Conservation (phyloP, 1,140 invertebrate genomes). For the Luehdorfia chinensis region DNA sequence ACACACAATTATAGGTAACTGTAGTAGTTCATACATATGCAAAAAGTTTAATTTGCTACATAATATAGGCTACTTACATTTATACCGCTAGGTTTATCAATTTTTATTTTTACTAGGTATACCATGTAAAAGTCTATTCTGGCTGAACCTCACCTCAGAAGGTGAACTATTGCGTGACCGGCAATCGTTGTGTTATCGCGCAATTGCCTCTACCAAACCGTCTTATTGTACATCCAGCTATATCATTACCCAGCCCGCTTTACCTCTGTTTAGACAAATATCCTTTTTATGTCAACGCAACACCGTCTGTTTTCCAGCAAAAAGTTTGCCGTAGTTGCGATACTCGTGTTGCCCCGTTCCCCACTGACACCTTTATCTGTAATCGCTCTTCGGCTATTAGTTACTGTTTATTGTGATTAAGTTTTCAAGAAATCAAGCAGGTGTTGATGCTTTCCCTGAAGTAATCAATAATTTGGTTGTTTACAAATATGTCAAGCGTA, state of each 20-base stretch:
- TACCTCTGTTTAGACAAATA: slow-evolving; percentile 22
- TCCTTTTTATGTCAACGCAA: slow-evolving; percentile 15
- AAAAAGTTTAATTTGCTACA: too few relatives aligned
- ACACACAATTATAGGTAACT: too few relatives aligned
- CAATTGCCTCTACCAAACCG: slow-evolving; percentile 32
- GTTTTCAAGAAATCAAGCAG: slow-evolving; percentile 25
- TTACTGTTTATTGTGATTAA: slow-evolving; percentile 38
- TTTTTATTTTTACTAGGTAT: too few relatives aligned
- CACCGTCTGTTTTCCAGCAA: slow-evolving; percentile 21
- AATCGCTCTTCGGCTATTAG: slow-evolving; percentile 38
- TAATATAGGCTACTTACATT: too few relatives aligned
- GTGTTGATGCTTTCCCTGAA: slow-evolving; percentile 13
- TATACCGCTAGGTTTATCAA: too few relatives aligned
- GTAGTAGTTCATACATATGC: too few relatives aligned
- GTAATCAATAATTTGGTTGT: too few relatives aligned
- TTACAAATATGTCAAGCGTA: too few relatives aligned
- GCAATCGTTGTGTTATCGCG: slow-evolving; percentile 38
- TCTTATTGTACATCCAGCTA: slow-evolving; percentile 31
- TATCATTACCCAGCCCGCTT: slow-evolving; percentile 15
- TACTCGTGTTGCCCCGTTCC: slow-evolving; percentile 24
- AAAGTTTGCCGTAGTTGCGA: neutral
- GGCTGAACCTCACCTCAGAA: slow-evolving; percentile 8
- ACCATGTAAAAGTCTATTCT: slow-evolving; percentile 16
- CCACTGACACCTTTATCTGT: slow-evolving; percentile 39
- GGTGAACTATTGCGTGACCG: slow-evolving; percentile 35